Conservation (phyloP, 2,888 invertebrate species). For the Leptinotarsa juncta region DNA sequence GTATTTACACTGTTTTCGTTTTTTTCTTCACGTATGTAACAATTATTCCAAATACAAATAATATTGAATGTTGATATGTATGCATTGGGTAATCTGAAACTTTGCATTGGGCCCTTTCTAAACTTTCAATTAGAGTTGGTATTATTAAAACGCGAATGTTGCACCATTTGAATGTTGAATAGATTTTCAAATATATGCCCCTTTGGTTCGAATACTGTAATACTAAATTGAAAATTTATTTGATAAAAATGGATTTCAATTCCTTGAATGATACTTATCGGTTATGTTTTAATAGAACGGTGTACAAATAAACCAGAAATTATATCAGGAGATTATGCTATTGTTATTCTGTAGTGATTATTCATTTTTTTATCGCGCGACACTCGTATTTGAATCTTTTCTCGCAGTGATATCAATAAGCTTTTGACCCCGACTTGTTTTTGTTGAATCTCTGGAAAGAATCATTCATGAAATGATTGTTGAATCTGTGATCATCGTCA, state of each 20-base stretch:
- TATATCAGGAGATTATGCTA: conserved; percentile 27
- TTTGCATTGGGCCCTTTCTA: too few relatives aligned
- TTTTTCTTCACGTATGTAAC: too few relatives aligned
- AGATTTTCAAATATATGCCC: too few relatives aligned
- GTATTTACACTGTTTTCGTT: too few relatives aligned
- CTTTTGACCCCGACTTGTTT: conserved; percentile 26
- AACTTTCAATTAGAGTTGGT: too few relatives aligned
- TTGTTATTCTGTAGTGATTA: conserved; percentile 27
- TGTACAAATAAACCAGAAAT: conserved; percentile 28
- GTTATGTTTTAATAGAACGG: conserved; percentile 32
- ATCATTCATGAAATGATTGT: conserved; percentile 20
- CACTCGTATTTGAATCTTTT: not conserved
- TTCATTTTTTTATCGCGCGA: conserved; percentile 29
- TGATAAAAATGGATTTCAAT: not conserved
- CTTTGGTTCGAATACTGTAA: too few relatives aligned
- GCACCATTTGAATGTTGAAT: too few relatives aligned
- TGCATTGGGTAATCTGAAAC: too few relatives aligned
- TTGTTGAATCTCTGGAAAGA: conserved; percentile 20
- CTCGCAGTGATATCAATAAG: conserved; percentile 1
- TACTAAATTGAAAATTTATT: not conserved
- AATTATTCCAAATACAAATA: too few relatives aligned
- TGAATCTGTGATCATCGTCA: not conserved
- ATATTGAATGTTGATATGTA: too few relatives aligned
- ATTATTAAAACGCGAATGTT: too few relatives aligned
- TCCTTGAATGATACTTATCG: conserved; percentile 24